Conservation (phyloP, 2,888 invertebrate species). For the Torymus texanus region DNA sequence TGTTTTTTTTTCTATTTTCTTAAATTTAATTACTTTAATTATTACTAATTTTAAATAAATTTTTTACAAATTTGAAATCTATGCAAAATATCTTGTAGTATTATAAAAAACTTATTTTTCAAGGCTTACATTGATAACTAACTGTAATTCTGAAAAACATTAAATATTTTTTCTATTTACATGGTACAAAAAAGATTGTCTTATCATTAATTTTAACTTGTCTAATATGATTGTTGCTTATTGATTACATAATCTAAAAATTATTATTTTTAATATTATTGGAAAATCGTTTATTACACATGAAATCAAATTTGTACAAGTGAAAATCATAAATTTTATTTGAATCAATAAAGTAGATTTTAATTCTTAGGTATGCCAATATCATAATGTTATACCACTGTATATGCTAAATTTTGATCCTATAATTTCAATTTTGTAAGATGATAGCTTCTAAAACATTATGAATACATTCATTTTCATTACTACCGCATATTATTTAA, state of each 20-base stretch:
- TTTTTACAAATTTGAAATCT: background rate
- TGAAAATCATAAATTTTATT: too few relatives aligned
- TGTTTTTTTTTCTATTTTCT: background rate
- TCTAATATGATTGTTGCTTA: background rate
- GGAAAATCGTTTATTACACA: background rate
- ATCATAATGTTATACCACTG: too few relatives aligned
- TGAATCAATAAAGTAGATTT: too few relatives aligned
- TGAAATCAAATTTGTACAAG: too few relatives aligned
- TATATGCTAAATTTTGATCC: too few relatives aligned
- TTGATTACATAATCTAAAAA: background rate
- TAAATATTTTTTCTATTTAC: conserved; percentile 11
- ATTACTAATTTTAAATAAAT: conserved; percentile 2
- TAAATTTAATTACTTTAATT: background rate
- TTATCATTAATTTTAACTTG: background rate
- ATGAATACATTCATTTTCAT: background rate
- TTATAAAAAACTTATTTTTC: conserved; percentile 17
- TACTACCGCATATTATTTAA: conserved; percentile 6
- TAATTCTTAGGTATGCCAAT: too few relatives aligned
- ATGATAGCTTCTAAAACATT: too few relatives aligned
- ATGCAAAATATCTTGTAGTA: too few relatives aligned
- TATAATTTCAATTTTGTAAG: too few relatives aligned
- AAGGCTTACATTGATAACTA: background rate
- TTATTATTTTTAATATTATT: background rate
- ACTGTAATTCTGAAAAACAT: background rate
- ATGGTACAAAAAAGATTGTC: conserved; percentile 16